phyloP scores from a whole-genome alignment of 1,140 invertebrate species.

The Drosophila pseudoobscura region DNA sequence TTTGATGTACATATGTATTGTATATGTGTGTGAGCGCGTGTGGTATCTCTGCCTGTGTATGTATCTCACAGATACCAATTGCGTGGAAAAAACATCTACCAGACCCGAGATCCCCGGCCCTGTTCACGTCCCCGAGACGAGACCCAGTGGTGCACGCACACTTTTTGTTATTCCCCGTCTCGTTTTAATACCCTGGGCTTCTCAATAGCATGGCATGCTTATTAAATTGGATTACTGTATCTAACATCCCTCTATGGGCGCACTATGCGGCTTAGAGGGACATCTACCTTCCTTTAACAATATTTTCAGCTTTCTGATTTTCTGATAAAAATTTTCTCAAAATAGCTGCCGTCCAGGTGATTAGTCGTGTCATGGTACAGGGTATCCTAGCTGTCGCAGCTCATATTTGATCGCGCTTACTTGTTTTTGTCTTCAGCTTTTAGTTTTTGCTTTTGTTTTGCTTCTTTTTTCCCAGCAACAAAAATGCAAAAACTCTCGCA shows the following conservation, averaged over 20 bases:
- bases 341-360: too few species aligned
- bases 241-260: too few species aligned
- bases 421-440: conserved; percentile 25
- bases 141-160: conserved; percentile 25
- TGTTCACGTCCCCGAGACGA: too few species aligned
- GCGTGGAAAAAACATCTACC: conserved; percentile 41
- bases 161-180: conserved; percentile 21
- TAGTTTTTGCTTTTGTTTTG: conserved; percentile 26
- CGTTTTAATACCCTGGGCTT: conserved; percentile 30
- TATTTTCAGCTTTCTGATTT: too few species aligned
- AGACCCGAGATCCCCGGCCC: conserved; percentile 31
- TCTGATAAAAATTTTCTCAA: too few species aligned
- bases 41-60: conserved; percentile 28
- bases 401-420: too few species aligned
- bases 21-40: conserved; percentile 33
- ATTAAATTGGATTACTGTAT: too few species aligned
- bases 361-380: too few species aligned
- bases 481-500: conserved; percentile 52
- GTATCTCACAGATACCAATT: conserved; percentile 52
- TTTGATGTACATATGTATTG: conserved; percentile 2
- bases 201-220: too few species aligned
- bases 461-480: conserved; percentile 13
- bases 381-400: too few species aligned
- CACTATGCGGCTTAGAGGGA: too few species aligned
- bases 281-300: too few species aligned